A percentile compares a stretch with the other conserved stretches of the same genome.
Conservation (phyloP, 2,888 invertebrate genomes). For the Cerastis leucographa region DNA sequence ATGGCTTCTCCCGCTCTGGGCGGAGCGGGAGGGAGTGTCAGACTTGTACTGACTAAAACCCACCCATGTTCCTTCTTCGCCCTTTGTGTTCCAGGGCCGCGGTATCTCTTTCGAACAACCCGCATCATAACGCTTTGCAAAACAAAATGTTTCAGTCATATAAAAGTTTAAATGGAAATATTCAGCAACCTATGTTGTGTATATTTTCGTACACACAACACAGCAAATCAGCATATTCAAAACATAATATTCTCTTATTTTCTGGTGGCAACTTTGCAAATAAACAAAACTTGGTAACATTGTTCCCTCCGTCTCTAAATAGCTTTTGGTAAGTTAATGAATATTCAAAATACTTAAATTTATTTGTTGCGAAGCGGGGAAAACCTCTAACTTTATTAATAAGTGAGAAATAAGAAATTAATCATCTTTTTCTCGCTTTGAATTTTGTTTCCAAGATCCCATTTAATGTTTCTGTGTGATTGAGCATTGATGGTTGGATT, state of each 20-base stretch:
- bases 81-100: too few relatives aligned
- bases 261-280: constrained; percentile 25
- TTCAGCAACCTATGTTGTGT: background rate
- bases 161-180: background rate
- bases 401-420: constrained; percentile 24
- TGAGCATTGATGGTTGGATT: background rate
- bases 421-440: constrained; percentile 2
- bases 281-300: constrained; percentile 49
- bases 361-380: constrained; percentile 31
- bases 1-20: too few relatives aligned
- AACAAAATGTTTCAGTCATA: background rate
- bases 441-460: constrained; percentile 3
- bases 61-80: too few relatives aligned
- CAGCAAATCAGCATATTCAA: background rate
- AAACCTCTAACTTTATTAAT: constrained; percentile 37
- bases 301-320: constrained; percentile 39
- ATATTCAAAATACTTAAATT: constrained; percentile 52
- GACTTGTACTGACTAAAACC: too few relatives aligned
- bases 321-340: constrained; percentile 45
- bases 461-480: background rate
- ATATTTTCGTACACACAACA: background rate
- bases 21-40: too few relatives aligned
- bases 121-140: background rate
- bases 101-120: too few relatives aligned
- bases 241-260: background rate